Conservation (phyloP, 2,113 vertebrate species). For the rat (Rattus norvegicus) region DNA sequence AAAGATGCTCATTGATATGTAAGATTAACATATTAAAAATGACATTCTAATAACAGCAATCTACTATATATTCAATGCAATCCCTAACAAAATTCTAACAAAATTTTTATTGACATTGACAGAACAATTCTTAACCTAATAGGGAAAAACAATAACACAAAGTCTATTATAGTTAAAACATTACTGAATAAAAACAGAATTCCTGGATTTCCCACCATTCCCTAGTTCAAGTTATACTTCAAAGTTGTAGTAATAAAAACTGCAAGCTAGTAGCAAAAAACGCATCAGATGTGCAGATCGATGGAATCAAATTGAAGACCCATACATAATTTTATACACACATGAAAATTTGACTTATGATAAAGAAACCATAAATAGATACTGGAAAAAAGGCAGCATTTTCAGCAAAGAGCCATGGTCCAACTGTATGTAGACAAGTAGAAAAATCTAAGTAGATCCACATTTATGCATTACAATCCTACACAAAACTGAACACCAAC, state of each 20-base stretch:
- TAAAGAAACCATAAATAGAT: neutral
- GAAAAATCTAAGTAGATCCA: neutral
- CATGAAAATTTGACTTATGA: neutral
- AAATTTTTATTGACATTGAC: neutral
- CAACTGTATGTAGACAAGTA: neutral
- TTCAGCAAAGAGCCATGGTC: neutral
- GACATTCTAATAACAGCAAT: neutral
- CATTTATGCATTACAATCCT: neutral
- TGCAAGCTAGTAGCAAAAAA: neutral
- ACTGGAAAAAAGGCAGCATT: neutral
- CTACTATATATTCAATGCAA: neutral
- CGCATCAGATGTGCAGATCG: neutral
- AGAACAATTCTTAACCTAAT: neutral
- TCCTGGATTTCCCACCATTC: neutral
- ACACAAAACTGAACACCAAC: neutral
- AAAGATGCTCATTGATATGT: neutral
- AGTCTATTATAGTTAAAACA: neutral
- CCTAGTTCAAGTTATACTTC: neutral
- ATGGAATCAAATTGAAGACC: neutral
- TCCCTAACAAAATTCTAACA: too few relatives aligned
- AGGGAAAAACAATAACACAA: neutral
- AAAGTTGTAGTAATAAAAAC: neutral
- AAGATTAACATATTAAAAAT: neutral
- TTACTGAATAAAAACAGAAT: neutral
- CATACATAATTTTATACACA: too few relatives aligned